phyloP scores from a whole-genome alignment of 1,140 invertebrate genomes.

The Vanessa tameamea region DNA sequence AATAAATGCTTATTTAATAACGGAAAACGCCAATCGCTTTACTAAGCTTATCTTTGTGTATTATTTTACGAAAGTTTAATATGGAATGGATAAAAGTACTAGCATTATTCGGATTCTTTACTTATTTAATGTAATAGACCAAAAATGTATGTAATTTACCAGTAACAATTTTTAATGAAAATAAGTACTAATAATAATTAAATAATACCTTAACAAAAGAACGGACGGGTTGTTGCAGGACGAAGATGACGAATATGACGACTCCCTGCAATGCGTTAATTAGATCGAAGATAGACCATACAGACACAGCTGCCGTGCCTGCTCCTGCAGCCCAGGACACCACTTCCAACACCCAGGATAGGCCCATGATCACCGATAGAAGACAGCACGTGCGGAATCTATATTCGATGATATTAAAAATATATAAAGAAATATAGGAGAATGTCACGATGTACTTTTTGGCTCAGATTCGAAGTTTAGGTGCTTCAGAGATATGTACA shows the following conservation, averaged over 20 bases:
- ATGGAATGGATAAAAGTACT: no score
- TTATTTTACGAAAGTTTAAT: no score
- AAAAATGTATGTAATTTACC: no score
- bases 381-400: conserved; percentile 80
- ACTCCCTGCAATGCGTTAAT: conserved; percentile 80
- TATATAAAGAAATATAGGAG: neutral
- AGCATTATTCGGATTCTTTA: neutral
- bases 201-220: conserved; percentile 63
- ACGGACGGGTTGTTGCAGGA: conserved; percentile 79
- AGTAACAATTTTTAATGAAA: no score
- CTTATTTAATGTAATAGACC: no score
- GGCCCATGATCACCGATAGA: conserved; percentile 81
- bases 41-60: no score
- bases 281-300: conserved; percentile 81
- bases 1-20: no score
- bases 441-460: no score
- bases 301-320: conserved; percentile 66
- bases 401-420: conserved; percentile 4
- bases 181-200: no score
- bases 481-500: no score
- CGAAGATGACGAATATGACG: conserved; percentile 82
- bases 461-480: no score
- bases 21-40: no score
- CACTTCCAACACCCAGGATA: conserved; percentile 81
- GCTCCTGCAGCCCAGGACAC: conserved; percentile 78